A percentile compares a stretch with the other conserved stretches of the same genome.
These are phyloP conservation scores for Scytalopus superciliaris DNA, from an alignment of 2,113 vertebrate species.

Conservation along the genomic window DNA sequence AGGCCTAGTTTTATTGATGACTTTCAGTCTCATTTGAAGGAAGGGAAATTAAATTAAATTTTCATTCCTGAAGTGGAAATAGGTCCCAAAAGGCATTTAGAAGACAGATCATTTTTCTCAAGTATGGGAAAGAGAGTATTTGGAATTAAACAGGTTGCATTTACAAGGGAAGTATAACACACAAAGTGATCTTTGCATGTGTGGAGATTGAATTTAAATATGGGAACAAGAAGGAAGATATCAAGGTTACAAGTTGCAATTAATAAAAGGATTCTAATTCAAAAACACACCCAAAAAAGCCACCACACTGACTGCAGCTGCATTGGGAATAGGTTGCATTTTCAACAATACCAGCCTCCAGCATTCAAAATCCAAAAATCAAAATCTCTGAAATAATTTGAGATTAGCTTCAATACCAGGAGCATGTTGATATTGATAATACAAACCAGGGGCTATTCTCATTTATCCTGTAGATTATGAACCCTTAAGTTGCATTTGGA, in stretches of 20 bases:
- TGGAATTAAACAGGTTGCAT: constrained; percentile 49
- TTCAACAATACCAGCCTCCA: not conserved
- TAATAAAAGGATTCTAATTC: not conserved
- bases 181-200: not conserved
- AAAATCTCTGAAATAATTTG: not conserved
- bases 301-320: not conserved
- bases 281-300: not conserved
- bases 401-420: not conserved
- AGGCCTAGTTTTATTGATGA: constrained; percentile 50
- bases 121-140: constrained; percentile 42
- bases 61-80: constrained; percentile 49
- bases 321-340: not conserved
- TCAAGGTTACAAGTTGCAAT: not conserved
- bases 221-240: not conserved
- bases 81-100: constrained; percentile 38
- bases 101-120: constrained; percentile 59
- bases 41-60: constrained; percentile 60
- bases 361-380: not conserved
- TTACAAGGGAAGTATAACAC: not conserved
- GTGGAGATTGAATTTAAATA: not conserved
- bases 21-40: constrained; percentile 45
- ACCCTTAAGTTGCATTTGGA: not conserved
- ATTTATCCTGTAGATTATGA: not conserved
- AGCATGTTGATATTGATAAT: not conserved
- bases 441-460: not conserved